Evolutionary conservation across 1,140 invertebrate species (phyloP), one percentile per base, ranked within the genome.

Genomic region (Bombus huntii): DNA sequence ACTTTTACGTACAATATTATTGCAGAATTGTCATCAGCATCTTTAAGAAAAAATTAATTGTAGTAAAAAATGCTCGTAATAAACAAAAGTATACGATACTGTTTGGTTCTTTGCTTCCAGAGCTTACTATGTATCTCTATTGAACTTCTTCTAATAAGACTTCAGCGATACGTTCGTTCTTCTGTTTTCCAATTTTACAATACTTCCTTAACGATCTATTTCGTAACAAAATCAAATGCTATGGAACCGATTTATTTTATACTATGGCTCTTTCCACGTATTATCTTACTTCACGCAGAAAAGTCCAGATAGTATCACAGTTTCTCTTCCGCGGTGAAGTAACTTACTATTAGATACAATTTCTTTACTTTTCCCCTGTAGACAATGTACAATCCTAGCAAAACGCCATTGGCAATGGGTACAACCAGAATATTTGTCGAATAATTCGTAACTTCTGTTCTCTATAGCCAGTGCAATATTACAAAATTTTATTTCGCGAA

Each of bases 251-350:
- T 88, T 68, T 81, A 87, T 81, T 86, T 83, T 59, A 71, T 85
- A 79, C 3, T 77, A 82, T 79, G 70, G 70, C 71, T 73, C 57
- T 81, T 28, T 82, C 37, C 57, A 22, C 34, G 4, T 66, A 59
- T 44, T 62, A 22, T 34, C 37, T 79, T 84, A 84, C 75, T 72
- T 88, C 79, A 39, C 34, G 79, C 73, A 66, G 83, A 88, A 85
- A 76, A 88, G 83, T 65, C 83, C 57, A 62, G 70, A 77, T 83
- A 89, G 80, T 89, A 89, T 89, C 88, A 89, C 87, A 89, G 87
- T 81, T 89, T 66, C 71, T 77, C 73, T 89, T 87, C 75, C 88
- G 76, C 80, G 72, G 28, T 87, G 83, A 88, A 88, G 88, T 85
- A 89, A 81, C 85, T 89, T 88, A 89, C 53, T 83, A 75, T 89